Base-by-base conservation (phyloP, 2,797 vertebrate genomes). In the Geotrypetes seraphini region DNA sequence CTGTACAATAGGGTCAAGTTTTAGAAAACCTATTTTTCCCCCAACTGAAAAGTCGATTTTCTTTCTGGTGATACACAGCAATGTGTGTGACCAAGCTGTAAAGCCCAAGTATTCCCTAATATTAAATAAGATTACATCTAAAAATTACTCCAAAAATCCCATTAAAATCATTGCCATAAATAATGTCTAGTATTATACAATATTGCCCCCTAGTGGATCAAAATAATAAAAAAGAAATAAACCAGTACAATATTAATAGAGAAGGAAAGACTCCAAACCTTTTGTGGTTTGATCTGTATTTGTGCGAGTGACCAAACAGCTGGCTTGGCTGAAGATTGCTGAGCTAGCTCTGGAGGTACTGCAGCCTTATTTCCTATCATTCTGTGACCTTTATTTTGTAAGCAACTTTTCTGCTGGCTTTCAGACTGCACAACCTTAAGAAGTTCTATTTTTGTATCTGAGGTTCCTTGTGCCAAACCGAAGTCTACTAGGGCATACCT, bases 401-500 rank as follows among this genome's bases (percentile, higher is more conserved):
- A 72, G 58, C 66, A 80, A 54, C 78, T 84, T 79, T 76, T 86
- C 74, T 86, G 89, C 39, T 85, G 76, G 24, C 63, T 57, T 57
- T 79, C 45, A 32, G 79, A 69, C 33, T 75, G 88, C 47, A 85
- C 75, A 60, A 89, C 83, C 87, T 88, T 96, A 39, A 99, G 83
- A 28, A 95, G 79, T 32, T 96, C 87, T 22, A 99, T 88, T 76
- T 87, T 81, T 0, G 91, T 97, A 67, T 96, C 87, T 5, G 74
- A 66, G 7, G 91, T 94, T 56, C 96, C 94, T 78, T 99, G 94
- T 25, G 92, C 96, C 61, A 99, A 81, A 60, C 96, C 96, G 24
- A 99, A 98, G 77, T 98, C 96, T 63, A 99, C 92, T 42, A 99
- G 78, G 2, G 96, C 84, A 18, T 91, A 98, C 70, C 94, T 99